phyloP scores from a whole-genome alignment of 2,797 vertebrate species.

The Okamejei kenojei region DNA sequence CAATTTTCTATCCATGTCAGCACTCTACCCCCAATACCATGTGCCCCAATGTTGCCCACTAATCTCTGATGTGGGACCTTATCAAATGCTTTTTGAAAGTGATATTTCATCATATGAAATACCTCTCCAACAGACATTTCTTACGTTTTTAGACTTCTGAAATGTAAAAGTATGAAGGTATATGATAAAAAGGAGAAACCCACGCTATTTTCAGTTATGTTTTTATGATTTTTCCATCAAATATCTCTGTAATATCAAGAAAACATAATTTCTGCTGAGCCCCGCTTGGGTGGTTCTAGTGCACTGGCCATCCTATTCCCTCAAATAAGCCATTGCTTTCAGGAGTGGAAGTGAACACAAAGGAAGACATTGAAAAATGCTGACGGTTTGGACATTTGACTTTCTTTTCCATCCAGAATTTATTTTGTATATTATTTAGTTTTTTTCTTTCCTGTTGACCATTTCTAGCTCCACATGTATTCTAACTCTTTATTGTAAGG shows the following conservation, averaged over 20 bases:
- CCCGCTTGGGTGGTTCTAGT: neutral
- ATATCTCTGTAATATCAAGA: neutral
- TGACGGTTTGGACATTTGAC: neutral
- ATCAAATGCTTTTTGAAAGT: no score
- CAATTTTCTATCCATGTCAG: no score
- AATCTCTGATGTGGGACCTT: no score
- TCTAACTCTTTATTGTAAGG: neutral
- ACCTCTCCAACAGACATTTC: neutral
- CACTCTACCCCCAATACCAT: no score
- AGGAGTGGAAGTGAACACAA: neutral
- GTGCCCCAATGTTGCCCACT: no score
- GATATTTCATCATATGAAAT: neutral
- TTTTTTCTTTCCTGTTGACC: neutral
- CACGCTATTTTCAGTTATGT: neutral
- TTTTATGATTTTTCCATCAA: neutral
- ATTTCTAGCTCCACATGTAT: neutral
- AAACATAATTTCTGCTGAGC: neutral
- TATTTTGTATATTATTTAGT: no score
- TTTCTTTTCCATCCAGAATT: neutral
- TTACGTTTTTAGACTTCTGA: neutral
- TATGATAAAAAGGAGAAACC: neutral
- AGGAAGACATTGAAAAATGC: neutral
- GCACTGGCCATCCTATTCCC: neutral
- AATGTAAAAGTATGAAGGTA: neutral
- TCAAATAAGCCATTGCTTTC: neutral